Evolutionary conservation across 2,113 vertebrate genomes (phyloP), one percentile per base, ranked within the genome.

Genomic region (Hydrolagus affinis): DNA sequence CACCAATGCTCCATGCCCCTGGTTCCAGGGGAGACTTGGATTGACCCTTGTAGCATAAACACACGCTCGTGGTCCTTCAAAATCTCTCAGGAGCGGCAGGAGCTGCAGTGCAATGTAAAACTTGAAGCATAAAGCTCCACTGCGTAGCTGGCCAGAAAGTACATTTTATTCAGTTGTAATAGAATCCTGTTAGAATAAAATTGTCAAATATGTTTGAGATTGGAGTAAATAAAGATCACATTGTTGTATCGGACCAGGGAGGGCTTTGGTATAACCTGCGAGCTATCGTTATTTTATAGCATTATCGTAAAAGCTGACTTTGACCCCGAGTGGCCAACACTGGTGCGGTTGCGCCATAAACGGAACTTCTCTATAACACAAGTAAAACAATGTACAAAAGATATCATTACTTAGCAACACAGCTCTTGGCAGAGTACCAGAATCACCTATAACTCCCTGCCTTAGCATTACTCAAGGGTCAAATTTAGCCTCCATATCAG

Each of bases 401-500:
- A 64, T 68, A 66, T 66, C 30, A 60, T 66, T 83, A 32, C 60
- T 32, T 30, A 83, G 78, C 78, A 66, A 83, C 78, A 10, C 6
- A 10, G 76, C 23, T 80, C 74, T 80, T 80, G 76, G 76, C 76
- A 80, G 57, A 14, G 1, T 0, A 28, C 19, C 21, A 59, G 75
- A n/a, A 80, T 80, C 76, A 62, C 76, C 76, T 60, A 28, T 66
- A 83, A 17, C n/a, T 32, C 62, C 62, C 62, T 9, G 60, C 66
- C 78, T 21, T 25, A 19, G 15, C 25, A 21, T 83, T 66, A 83
- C 25, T 19, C 28, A 66, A 62, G 32, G 23, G 60, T 66, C 62
- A 66, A 83, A 64, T 83, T 83, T 57, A 66, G 77, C 76, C 62
- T 56, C n/a, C 57, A 28, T 28, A 62, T 78, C 76, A 80, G n/a